A percentile compares a stretch with the other conserved stretches of the same genome.
Conservation (phyloP, 2,797 vertebrate genomes). For the Rhynchotus rufescens region DNA sequence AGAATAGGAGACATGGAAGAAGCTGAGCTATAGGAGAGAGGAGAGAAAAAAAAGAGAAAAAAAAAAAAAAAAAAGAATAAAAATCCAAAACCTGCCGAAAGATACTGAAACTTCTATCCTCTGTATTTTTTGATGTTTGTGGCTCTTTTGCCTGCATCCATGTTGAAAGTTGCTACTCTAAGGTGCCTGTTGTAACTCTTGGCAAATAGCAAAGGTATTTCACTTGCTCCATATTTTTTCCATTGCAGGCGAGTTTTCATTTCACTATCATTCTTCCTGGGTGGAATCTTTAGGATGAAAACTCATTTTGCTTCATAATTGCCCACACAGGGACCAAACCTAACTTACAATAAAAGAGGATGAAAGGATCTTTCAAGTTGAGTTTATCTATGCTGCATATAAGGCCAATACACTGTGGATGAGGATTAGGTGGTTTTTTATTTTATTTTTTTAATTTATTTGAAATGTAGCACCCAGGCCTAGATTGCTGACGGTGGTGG, state of each 20-base stretch:
- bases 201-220: too few relatives aligned
- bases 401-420: accelerated
- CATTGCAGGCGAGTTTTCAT: not conserved
- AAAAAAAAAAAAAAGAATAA: not conserved
- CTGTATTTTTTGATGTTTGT: not conserved
- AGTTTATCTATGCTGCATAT: accelerated
- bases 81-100: not conserved
- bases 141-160: not conserved
- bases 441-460: not conserved
- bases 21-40: not conserved
- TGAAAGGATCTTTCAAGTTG: not conserved
- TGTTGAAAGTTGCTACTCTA: not conserved
- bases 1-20: not conserved
- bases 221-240: too few relatives aligned
- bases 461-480: not conserved
- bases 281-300: not conserved
- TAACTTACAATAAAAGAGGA: accelerated
- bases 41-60: not conserved
- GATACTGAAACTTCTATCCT: not conserved
- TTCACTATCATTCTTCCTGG: accelerated
- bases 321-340: accelerated
- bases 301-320: not conserved
- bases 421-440: accelerated
- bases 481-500: accelerated
- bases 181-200: too few relatives aligned